These are phyloP conservation scores for Trididemnum nubilum DNA, from an alignment of 23 tunicate genomes.

Conservation along the genomic window DNA sequence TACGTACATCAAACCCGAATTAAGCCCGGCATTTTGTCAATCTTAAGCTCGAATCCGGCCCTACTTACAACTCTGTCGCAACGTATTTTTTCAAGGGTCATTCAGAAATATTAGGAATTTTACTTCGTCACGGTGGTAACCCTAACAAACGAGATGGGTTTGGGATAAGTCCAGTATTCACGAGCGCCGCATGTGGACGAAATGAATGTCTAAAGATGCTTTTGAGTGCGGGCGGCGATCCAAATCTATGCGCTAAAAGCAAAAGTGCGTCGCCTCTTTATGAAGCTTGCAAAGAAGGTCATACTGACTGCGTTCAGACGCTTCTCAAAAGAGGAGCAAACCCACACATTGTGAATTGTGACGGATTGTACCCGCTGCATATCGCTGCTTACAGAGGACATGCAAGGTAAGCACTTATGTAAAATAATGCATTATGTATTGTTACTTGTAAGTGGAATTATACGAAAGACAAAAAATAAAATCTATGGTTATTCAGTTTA, in stretches of 20 bases:
- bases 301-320: conserved; percentile 62
- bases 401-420: conserved; percentile 43
- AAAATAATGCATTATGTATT: no score
- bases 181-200: conserved; percentile 89
- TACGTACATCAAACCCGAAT: no score
- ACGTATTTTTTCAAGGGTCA: no score
- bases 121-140: conserved; percentile 58
- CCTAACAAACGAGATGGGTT: conserved; percentile 67
- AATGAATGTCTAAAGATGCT: conserved; percentile 63
- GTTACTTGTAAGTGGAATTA: neutral
- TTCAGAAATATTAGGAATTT: conserved; percentile 34
- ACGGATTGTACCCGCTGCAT: conserved; percentile 78
- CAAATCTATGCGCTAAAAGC: conserved; percentile 70
- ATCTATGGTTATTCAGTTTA: neutral
- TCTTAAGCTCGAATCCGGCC: no score
- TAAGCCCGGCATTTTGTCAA: no score
- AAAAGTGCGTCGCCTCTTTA: conserved; percentile 77
- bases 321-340: conserved; percentile 63
- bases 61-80: no score
- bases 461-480: neutral
- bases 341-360: conserved; percentile 82
- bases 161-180: conserved; percentile 85
- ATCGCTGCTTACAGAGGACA: conserved; percentile 63
- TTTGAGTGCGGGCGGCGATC: conserved; percentile 67
- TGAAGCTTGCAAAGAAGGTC: conserved; percentile 91